These are phyloP conservation scores for Aphelenchoides fujianensis DNA, from an alignment of 1,140 invertebrate species.

Conservation along the genomic window DNA sequence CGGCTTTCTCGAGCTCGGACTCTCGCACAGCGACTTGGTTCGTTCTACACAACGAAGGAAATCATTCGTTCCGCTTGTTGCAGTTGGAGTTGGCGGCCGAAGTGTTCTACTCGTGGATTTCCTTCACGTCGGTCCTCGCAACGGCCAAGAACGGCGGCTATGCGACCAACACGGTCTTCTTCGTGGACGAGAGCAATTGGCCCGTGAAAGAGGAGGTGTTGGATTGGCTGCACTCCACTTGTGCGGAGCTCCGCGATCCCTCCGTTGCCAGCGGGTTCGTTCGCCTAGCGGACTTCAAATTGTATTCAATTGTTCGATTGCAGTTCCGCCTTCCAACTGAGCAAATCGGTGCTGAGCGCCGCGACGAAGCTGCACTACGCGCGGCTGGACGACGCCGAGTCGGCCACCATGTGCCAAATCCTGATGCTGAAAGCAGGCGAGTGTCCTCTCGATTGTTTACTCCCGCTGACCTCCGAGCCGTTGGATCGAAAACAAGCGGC, in stretches of 20 bases:
- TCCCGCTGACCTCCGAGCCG: too few species aligned
- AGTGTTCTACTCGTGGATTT: conserved; percentile 11
- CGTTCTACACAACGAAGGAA: not conserved
- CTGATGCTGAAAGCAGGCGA: not conserved
- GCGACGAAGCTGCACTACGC: conserved; percentile 8
- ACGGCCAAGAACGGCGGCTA: conserved; percentile 10
- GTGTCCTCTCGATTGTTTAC: too few species aligned
- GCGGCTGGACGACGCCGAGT: conserved; percentile 7
- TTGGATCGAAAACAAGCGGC: too few species aligned
- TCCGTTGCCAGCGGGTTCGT: not conserved
- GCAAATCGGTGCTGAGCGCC: not conserved
- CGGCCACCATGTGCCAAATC: conserved; percentile 11
- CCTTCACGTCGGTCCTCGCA: not conserved
- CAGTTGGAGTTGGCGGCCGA: conserved; percentile 2
- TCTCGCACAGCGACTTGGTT: conserved; percentile 1
- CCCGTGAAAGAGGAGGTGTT: conserved; percentile 9
- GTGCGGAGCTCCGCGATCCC: conserved; percentile 13
- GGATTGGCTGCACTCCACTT: not conserved
- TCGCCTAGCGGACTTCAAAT: not conserved
- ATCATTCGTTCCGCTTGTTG: not conserved
- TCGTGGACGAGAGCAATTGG: conserved; percentile 16
- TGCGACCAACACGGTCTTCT: conserved; percentile 6
- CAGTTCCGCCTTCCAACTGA: not conserved
- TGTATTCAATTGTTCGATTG: not conserved
- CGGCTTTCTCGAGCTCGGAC: conserved; percentile 10